Evolutionary conservation across 2,797 vertebrate species (phyloP), one percentile per base, ranked within the genome.

Genomic region (Trachurus trachurus): DNA sequence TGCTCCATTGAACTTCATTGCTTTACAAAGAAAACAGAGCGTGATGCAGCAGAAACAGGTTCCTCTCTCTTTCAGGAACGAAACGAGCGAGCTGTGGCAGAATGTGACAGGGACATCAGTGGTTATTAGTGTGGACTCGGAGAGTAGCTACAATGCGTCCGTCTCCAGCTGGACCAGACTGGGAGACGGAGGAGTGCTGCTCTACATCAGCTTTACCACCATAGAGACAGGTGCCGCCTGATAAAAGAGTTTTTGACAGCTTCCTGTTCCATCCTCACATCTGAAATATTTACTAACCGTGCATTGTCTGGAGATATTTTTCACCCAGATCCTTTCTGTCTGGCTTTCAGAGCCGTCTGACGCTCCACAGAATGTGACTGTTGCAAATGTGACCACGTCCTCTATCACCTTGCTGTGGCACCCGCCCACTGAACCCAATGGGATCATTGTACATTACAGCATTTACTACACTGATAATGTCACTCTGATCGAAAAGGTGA

Each of bases 111-210:
- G 89, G 85, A 96, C 95, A 0, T 96, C 96, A 29, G 61, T 97
- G 88, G 92, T 97, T 57, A 83, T 98, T 78, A 93, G 93, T 61
- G 93, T 99, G 84, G 97, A 98, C 84, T 94, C 97, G 70, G 93
- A 96, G 72, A 94, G 76, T 84, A 90, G 89, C 62, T 99, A 98
- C 81, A 96, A 90, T 54, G 95, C 96, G 62, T 98, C 96, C 3
- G 94, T 99, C 60, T 98, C 97, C 91, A 95, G 95, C 80, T 98
- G 95, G 95, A 99, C 97, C 72, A 95, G 92, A 87, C 94, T 97
- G 78, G 98, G 98, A 81, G 95, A 98, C 70, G 98, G 98, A 83
- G 96, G 96, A 40, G 81, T 95, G 64, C 93, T 94, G 86, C 96
- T 96, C 77, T 93, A 88, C 85, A 94, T 94, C 94, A 96, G 76